phyloP scores from a whole-genome alignment of 2,888 invertebrate genomes.

The Ophion obscuratus region DNA sequence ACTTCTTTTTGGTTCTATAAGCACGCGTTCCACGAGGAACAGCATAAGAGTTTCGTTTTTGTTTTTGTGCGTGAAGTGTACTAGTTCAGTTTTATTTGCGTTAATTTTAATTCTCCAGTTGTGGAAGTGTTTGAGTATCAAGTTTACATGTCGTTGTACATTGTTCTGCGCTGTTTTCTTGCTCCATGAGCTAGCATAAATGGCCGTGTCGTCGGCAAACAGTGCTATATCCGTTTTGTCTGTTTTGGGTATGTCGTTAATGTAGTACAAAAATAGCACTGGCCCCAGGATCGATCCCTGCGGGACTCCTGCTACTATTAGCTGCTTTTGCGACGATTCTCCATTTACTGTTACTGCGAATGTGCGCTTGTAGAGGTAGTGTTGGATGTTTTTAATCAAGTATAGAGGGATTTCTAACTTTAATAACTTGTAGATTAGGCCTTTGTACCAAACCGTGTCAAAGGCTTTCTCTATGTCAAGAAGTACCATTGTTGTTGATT shows the following conservation, averaged over 20 bases:
- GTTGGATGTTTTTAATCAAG: background rate
- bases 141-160: too few species aligned
- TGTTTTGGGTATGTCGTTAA: too few species aligned
- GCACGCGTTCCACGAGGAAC: background rate
- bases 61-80: background rate
- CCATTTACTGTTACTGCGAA: conserved; percentile 25
- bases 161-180: too few species aligned
- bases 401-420: background rate
- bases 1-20: background rate
- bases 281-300: conserved; percentile 1
- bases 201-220: too few species aligned
- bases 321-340: conserved; percentile 69
- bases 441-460: conserved; percentile 54
- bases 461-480: too few species aligned
- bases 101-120: too few species aligned
- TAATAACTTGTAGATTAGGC: conserved; percentile 67
- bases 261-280: conserved; percentile 45
- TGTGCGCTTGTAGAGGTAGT: background rate
- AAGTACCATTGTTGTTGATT: too few species aligned
- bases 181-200: too few species aligned
- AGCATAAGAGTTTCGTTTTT: too few species aligned
- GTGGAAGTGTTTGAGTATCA: too few species aligned
- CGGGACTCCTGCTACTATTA: conserved; percentile 25
- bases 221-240: too few species aligned
- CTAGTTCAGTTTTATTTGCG: too few species aligned